phyloP scores from a whole-genome alignment of 1,140 invertebrate genomes.

The Adoxophyes honmai region DNA sequence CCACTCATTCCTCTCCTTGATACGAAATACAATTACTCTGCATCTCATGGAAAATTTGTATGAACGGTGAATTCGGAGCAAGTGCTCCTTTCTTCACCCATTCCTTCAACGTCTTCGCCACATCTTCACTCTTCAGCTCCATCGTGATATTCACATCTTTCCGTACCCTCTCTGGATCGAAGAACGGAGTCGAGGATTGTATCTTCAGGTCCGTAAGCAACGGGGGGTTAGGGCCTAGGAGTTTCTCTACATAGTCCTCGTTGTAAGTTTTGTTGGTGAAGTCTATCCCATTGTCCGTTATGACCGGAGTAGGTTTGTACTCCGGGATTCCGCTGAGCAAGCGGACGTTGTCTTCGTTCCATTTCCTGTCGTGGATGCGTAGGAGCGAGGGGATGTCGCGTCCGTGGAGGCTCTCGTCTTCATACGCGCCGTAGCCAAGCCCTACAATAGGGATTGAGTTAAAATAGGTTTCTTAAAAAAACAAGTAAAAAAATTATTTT shows the following conservation, averaged over 20 bases:
- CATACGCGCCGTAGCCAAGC: slow-evolving; percentile 45
- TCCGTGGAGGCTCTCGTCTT: slow-evolving; percentile 43
- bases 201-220: slow-evolving; percentile 42
- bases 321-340: slow-evolving; percentile 36
- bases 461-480: slow-evolving; percentile 2
- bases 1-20: slow-evolving; percentile 19
- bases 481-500: too few relatives aligned
- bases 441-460: slow-evolving; percentile 26
- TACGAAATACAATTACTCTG: slow-evolving; percentile 50
- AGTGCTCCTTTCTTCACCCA: slow-evolving; percentile 44
- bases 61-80: slow-evolving; percentile 41
- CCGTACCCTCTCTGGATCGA: slow-evolving; percentile 23
- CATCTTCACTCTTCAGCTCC: slow-evolving; percentile 40
- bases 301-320: slow-evolving; percentile 36
- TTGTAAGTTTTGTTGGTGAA: slow-evolving; percentile 47
- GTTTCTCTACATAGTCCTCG: slow-evolving; percentile 35
- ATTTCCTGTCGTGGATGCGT: slow-evolving; percentile 32
- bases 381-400: slow-evolving; percentile 44
- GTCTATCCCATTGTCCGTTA: slow-evolving; percentile 44
- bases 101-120: slow-evolving; percentile 38
- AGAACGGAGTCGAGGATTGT: slow-evolving; percentile 31
- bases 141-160: slow-evolving; percentile 45
- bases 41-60: slow-evolving; percentile 44
- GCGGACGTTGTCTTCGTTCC: slow-evolving; percentile 26
- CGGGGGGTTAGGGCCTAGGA: slow-evolving; percentile 49